Evolutionary conservation across 2,888 invertebrate species (phyloP), one percentile per base, ranked within the genome.

Genomic region (Dicyrtomina minuta): DNA sequence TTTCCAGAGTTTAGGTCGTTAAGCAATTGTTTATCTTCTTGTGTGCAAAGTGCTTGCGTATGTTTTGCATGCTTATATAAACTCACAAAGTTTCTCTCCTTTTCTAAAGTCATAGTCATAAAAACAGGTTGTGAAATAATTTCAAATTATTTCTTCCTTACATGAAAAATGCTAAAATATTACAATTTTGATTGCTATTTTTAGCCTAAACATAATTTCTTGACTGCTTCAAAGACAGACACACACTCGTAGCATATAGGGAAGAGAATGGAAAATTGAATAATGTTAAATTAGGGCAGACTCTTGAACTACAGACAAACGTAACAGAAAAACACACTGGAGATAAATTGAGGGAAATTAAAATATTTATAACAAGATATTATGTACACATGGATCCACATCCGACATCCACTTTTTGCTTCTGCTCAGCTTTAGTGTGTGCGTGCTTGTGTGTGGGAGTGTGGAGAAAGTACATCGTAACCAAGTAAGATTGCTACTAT

Each of bases 11-110:
- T 46, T 49, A 49, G 61, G 49, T 61, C 61, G 61, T 61, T 49
- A 61, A 61, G 61, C 46, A 61, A 61, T 46, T 27, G 61, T 61
- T 61, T 61, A 58, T 58, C 58, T 58, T 58, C 41, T 17, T 58
- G 58, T 41, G 41, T 58, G 58, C 39, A 51, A 51, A 51, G 51
- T 51, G 51, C 27, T 56, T 33, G 27, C 13, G 58, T 15, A 13
- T 58, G 58, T 58, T 58, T 58, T 20, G 58, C 33, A 41, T 27
- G 53, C 27, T 58, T 58, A 58, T 39, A 58, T 58, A 58, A 58
- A 58, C 58, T 58, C 58, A 13, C 41, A 58, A 58, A 58, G 58
- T 58, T 58, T 58, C 39, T 27, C 56, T 26, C n/a, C n/a, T 33
- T 33, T 33, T 33, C 33, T 33, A 8, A n/a, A 3, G 33, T 8